phyloP scores from a whole-genome alignment of 2,113 vertebrate species.

The Lepisosteus osseus region DNA sequence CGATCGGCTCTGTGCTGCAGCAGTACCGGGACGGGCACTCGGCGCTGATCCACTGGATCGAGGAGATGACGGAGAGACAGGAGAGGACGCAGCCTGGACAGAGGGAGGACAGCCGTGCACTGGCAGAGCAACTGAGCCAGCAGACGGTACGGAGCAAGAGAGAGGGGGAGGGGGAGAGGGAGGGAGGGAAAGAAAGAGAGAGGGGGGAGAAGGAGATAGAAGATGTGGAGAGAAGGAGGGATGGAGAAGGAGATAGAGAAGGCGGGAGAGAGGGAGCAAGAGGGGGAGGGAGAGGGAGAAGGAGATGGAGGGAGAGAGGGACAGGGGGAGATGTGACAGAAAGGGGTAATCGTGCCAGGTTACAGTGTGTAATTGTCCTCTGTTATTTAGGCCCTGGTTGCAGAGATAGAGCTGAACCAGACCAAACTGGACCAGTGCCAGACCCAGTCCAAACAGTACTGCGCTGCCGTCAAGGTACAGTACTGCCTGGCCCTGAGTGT shows the following conservation, averaged over 20 bases:
- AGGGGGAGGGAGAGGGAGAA: background rate
- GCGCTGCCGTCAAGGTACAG: conserved; percentile 83
- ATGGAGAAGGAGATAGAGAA: background rate
- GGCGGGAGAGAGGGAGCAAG: background rate
- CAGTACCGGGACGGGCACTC: conserved; percentile 84
- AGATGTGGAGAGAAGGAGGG: background rate
- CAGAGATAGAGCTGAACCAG: conserved; percentile 93
- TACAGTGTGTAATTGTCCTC: background rate
- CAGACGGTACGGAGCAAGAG: conserved; percentile 72
- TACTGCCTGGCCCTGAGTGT: too few species aligned
- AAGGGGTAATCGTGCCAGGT: too few species aligned
- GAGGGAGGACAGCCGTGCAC: conserved; percentile 80
- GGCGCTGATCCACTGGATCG: conserved; percentile 84
- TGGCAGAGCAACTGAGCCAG: conserved; percentile 90
- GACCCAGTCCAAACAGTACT: conserved; percentile 90
- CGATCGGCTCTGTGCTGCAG: conserved; percentile 75
- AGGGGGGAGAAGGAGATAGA: too few species aligned
- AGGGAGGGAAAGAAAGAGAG: background rate
- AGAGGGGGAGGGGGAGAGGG: too few species aligned
- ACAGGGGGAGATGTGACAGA: background rate
- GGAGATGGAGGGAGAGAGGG: background rate
- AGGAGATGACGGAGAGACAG: conserved; percentile 86
- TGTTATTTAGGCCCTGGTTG: conserved; percentile 81
- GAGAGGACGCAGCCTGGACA: conserved; percentile 86
- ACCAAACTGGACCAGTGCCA: conserved; percentile 92